Percentiles rank a stretch among this genome's conserved stretches.
These are phyloP conservation scores for Saccostrea echinata DNA, from an alignment of 1,140 invertebrate species.

Conservation along the genomic window DNA sequence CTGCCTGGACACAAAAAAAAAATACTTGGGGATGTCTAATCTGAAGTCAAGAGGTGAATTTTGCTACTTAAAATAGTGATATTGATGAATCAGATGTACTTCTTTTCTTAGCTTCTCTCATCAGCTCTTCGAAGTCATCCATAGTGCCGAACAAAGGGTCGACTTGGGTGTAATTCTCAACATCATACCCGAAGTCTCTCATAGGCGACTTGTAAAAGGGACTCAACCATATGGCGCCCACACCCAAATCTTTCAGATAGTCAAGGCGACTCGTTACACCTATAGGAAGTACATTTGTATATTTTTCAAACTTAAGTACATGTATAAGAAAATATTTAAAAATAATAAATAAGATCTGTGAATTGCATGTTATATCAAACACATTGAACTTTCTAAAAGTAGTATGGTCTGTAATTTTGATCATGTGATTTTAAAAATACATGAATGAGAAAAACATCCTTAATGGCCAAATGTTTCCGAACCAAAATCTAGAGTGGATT, in stretches of 20 bases:
- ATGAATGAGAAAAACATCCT: too few species aligned
- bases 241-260: slow-evolving; percentile 83
- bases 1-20: too few species aligned
- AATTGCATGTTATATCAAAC: too few species aligned
- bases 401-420: too few species aligned
- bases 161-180: slow-evolving; percentile 86
- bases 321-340: too few species aligned
- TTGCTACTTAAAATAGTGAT: neutral
- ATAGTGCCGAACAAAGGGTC: slow-evolving; percentile 87
- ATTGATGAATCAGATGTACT: slow-evolving; percentile 58
- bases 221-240: slow-evolving; percentile 87
- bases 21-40: too few species aligned
- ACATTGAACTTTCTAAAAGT: too few species aligned
- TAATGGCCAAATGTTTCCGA: too few species aligned
- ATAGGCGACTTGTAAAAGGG: slow-evolving; percentile 87
- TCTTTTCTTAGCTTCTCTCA: slow-evolving; percentile 77
- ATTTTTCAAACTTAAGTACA: neutral
- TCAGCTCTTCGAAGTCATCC: slow-evolving; percentile 86
- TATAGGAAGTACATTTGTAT: slow-evolving; percentile 70
- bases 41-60: neutral
- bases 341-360: too few species aligned
- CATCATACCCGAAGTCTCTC: slow-evolving; percentile 88
- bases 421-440: too few species aligned
- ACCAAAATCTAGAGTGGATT: too few species aligned
- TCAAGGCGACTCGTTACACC: slow-evolving; percentile 68